Conservation (phyloP, 2,113 vertebrate genomes). For the Pristiophorus japonicus region DNA sequence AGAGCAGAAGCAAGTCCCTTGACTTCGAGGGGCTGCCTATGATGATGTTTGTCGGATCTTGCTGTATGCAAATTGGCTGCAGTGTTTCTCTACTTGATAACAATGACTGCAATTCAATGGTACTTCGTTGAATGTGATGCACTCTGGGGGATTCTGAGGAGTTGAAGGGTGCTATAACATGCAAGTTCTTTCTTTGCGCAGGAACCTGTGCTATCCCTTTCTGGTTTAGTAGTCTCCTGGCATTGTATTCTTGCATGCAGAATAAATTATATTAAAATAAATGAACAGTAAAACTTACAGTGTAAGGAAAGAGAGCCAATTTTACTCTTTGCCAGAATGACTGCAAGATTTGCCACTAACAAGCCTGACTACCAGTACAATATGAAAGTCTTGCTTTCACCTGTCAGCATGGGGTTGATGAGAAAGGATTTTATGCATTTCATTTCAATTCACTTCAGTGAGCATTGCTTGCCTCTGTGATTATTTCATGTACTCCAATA, state of each 20-base stretch:
- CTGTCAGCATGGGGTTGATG: neutral
- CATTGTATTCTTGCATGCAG: neutral
- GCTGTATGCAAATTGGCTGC: no score
- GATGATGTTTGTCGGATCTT: no score
- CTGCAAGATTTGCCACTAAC: neutral
- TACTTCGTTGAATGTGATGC: no score
- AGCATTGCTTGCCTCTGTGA: neutral
- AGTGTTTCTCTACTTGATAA: no score
- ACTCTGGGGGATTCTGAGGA: no score
- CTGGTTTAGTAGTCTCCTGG: neutral
- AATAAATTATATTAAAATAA: neutral
- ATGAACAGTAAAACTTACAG: no score
- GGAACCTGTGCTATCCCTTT: neutral
- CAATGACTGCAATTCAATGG: no score
- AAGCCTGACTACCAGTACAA: neutral
- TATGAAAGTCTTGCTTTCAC: neutral
- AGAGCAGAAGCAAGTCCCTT: no score
- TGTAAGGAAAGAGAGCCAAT: neutral
- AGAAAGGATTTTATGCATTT: neutral
- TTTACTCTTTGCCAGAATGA: neutral
- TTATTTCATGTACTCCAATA: neutral
- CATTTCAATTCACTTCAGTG: neutral
- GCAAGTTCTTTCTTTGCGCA: neutral
- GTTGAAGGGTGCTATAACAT: no score
- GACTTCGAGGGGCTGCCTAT: no score